Percentiles rank a stretch among this genome's conserved stretches.
phyloP scores from a whole-genome alignment of 2,113 vertebrate genomes.

The Uria lomvia region DNA sequence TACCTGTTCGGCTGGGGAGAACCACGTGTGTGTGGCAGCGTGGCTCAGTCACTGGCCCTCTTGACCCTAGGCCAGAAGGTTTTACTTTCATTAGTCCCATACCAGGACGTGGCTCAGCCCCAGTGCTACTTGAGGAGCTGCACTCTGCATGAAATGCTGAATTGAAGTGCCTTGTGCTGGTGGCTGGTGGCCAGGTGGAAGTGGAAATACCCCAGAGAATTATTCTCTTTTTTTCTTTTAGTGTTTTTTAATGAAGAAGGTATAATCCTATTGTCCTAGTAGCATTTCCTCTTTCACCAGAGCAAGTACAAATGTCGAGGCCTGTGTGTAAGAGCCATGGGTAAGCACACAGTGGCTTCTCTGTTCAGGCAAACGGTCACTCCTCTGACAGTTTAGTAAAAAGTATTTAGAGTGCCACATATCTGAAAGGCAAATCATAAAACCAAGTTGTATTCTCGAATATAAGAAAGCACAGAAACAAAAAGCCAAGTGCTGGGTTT shows the following conservation, averaged over 20 bases:
- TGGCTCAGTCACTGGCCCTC: neutral
- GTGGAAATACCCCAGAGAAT: neutral
- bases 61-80: neutral
- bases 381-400: neutral
- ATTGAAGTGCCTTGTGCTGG: neutral
- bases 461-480: constrained; percentile 33
- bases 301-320: neutral
- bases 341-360: neutral
- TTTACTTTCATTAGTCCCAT: neutral
- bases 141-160: neutral
- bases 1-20: neutral
- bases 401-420: neutral
- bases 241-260: neutral
- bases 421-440: constrained; percentile 21
- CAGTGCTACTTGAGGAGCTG: neutral
- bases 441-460: constrained; percentile 16
- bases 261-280: neutral
- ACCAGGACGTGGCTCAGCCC: neutral
- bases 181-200: neutral
- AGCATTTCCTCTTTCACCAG: neutral
- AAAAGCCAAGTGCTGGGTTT: constrained; percentile 57
- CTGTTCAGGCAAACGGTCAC: neutral
- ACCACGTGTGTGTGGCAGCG: neutral
- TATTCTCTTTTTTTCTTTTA: neutral
- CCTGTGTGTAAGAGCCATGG: neutral